Percentiles rank a stretch among this genome's conserved stretches.
Conservation (phyloP, 1,140 invertebrate species). For the Saxidomus purpurata region DNA sequence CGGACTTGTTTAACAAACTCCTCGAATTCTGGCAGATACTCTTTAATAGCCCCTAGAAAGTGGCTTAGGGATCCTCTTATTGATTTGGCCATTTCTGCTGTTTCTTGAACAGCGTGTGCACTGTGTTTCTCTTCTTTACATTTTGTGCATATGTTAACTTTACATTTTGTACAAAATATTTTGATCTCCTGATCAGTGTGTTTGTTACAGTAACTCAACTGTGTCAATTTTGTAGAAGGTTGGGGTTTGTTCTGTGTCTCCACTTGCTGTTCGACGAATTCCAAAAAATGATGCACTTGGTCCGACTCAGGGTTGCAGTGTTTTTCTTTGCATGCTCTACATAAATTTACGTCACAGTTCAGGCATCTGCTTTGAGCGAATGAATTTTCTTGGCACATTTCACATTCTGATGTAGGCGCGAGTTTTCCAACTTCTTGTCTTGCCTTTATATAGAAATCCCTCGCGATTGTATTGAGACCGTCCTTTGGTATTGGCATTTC, state of each 20-base stretch:
- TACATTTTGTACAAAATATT: constrained; percentile 73
- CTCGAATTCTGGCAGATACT: constrained; percentile 72
- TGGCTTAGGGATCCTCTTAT: constrained; percentile 68
- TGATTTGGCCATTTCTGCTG: constrained; percentile 67
- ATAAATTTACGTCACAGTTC: constrained; percentile 61
- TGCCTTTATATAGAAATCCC: constrained; percentile 54
- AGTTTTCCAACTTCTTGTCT: constrained; percentile 32
- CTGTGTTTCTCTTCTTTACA: constrained; percentile 74
- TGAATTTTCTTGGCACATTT: constrained; percentile 37
- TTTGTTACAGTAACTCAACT: constrained; percentile 69
- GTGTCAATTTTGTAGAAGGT: constrained; percentile 62
- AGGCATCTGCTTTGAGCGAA: constrained; percentile 40
- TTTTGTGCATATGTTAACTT: constrained; percentile 69
- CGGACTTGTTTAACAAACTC: constrained; percentile 70
- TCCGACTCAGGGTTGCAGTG: constrained; percentile 48
- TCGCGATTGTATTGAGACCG: constrained; percentile 24
- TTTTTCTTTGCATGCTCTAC: constrained; percentile 41
- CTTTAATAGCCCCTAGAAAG: constrained; percentile 74
- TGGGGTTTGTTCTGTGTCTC: not conserved
- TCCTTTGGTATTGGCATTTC: constrained; percentile 64
- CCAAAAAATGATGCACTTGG: constrained; percentile 60
- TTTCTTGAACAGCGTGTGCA: constrained; percentile 70
- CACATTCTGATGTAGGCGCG: constrained; percentile 43
- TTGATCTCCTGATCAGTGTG: constrained; percentile 68
- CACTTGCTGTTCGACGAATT: constrained; percentile 30